Conservation (phyloP, 2,113 vertebrate genomes). For the Oncorhynchus nerka region DNA sequence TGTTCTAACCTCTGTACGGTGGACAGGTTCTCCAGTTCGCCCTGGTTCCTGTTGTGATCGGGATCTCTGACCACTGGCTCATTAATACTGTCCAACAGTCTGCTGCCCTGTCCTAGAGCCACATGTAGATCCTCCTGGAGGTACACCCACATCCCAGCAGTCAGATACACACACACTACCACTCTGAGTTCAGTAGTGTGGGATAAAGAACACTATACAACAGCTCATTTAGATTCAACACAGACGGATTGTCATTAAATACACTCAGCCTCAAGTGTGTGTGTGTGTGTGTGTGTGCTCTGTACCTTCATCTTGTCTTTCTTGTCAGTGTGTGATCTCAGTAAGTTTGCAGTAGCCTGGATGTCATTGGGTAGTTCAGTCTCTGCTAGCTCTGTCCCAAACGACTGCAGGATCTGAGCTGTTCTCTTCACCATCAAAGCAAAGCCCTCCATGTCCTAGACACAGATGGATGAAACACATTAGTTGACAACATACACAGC, state of each 20-base stretch:
- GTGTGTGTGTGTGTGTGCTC: background rate
- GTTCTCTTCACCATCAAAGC: constrained; percentile 95
- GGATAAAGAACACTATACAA: background rate
- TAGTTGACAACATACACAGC: background rate
- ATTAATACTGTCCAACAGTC: constrained; percentile 82
- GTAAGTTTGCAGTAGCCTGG: constrained; percentile 82
- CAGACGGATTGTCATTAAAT: too few relatives aligned
- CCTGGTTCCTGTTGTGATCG: constrained; percentile 86
- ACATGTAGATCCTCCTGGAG: constrained; percentile 82
- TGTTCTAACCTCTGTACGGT: constrained; percentile 77
- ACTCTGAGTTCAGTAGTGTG: background rate
- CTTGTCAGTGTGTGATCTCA: constrained; percentile 83
- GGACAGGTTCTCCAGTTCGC: constrained; percentile 89
- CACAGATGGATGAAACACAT: constrained; percentile 13
- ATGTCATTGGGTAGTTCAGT: constrained; percentile 92
- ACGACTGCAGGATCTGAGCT: constrained; percentile 89
- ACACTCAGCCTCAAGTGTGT: background rate
- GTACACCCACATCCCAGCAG: constrained; percentile 18
- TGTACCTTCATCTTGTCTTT: constrained; percentile 89
- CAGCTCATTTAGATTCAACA: too few relatives aligned
- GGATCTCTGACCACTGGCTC: constrained; percentile 80
- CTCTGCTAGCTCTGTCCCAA: constrained; percentile 93
- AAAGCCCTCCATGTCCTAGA: constrained; percentile 92
- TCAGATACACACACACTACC: background rate
- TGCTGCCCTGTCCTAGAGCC: constrained; percentile 79